These are phyloP conservation scores for Raja brachyura DNA, from an alignment of 2,113 vertebrate genomes.

Conservation along the genomic window DNA sequence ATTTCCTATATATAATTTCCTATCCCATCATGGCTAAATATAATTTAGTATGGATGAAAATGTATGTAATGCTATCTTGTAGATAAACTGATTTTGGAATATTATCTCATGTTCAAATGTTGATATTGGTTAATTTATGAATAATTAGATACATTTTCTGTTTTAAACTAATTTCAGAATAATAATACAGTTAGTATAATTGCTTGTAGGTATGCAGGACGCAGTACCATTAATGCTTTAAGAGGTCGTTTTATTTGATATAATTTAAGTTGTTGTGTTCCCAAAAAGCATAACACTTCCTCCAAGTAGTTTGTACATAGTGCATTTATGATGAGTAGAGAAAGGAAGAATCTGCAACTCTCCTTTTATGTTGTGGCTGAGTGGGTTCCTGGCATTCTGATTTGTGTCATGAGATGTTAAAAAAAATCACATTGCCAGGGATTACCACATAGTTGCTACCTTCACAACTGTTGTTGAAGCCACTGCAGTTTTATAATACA, in stretches of 20 bases:
- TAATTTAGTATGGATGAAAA: background rate
- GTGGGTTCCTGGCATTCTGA: constrained; percentile 99
- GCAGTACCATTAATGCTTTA: background rate
- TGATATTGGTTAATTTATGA: background rate
- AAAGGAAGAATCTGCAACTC: constrained; percentile 42
- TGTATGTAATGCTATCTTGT: background rate
- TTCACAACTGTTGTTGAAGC: constrained; percentile 68
- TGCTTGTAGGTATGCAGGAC: background rate
- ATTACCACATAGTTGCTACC: constrained; percentile 94
- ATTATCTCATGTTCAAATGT: background rate
- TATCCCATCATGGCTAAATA: background rate
- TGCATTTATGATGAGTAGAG: constrained; percentile 46
- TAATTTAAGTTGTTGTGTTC: background rate
- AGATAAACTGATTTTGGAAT: background rate
- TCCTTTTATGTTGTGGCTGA: constrained; percentile 77
- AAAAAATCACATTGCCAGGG: constrained; percentile 99
- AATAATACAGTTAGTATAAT: background rate
- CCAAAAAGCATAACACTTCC: constrained; percentile 46
- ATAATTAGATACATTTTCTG: background rate
- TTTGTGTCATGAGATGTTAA: constrained; percentile 93
- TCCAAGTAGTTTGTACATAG: constrained; percentile 59
- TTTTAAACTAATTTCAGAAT: background rate
- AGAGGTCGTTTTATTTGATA: background rate
- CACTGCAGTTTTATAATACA: constrained; percentile 42
- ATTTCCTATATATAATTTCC: constrained; percentile 13